Base-by-base conservation (phyloP, 2,888 invertebrate genomes). In the Leptopilina syphax region DNA sequence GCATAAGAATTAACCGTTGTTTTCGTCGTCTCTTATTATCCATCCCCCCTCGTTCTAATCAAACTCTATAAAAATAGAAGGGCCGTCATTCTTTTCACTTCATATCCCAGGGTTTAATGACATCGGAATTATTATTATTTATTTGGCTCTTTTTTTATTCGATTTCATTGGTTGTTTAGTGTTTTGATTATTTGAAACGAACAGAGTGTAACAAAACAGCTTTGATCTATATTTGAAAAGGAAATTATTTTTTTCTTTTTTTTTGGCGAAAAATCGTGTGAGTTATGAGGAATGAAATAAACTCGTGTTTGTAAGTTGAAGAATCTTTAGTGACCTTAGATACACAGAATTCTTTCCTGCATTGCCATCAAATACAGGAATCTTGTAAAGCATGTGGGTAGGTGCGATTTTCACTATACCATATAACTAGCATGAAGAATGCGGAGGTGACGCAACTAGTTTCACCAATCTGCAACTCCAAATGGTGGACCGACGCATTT, bases 1-100 rank as follows among this genome's bases (percentile, higher is more conserved):
- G 88, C 90, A 89, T 89, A 90, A 90, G 86, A 88, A 84, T 87
- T 87, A 90, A 89, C 89, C 88, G 88, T 89, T 89, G 88, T 89
- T 90, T 87, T 88, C 86, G 85, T 83, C 79, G 79, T 80, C 84
- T 83, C 82, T 84, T 80, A 44, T 84, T 80, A 44, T 44, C 70
- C 83, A 78, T 27, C 54, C 54, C 54, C 50, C 54, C 44, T 44
- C 1, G 27, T 54, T 27, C 54, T 44, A 73, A 73, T 73, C 54
- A 54, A 57, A 73, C 70, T 34, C 47, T 24, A 27, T 8, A 60
- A 7, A 7, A 60, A 60, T 27, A 54, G 54, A n/a, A 34, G 54
- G 70, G 13, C n/a, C 44, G 41, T 65, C 24, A 10, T 8, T 8
- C 1, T 73, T 54, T 54, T 73, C 27, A 73, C 54, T 57, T 54